Evolutionary conservation across 1,140 invertebrate species (phyloP).

Genomic region (Lepidurus arcticus): DNA sequence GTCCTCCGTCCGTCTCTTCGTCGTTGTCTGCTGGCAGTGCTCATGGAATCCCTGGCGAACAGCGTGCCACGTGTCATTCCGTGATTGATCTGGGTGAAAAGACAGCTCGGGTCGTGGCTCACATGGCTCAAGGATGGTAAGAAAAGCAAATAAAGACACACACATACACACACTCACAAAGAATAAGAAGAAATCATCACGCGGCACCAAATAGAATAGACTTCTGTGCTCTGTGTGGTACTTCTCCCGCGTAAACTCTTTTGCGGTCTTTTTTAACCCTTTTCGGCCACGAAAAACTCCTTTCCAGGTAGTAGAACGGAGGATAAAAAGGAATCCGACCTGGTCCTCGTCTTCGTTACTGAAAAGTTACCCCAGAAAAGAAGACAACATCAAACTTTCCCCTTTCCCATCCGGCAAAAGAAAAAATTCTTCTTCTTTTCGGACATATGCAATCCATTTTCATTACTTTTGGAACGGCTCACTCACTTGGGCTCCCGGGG

Average conservation of each 20-base stretch:
- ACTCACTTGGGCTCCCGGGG: neutral
- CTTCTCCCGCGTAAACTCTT: no score
- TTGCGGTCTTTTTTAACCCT: no score
- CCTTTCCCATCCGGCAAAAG: neutral
- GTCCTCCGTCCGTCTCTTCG: constrained; percentile 26
- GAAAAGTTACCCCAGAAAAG: neutral
- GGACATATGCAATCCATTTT: constrained; percentile 22
- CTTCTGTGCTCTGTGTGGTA: no score
- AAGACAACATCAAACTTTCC: neutral
- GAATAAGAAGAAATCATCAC: no score
- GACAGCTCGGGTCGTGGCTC: constrained; percentile 33
- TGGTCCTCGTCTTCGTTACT: no score
- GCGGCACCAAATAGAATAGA: no score
- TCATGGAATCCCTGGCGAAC: constrained; percentile 26
- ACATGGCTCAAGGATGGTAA: constrained; percentile 33
- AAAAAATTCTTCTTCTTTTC: neutral
- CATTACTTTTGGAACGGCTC: neutral
- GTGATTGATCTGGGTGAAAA: constrained; percentile 30
- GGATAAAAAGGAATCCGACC: no score
- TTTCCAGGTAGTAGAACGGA: no score
- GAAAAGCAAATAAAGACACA: neutral
- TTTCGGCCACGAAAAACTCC: no score
- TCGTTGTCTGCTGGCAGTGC: neutral
- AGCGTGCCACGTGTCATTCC: constrained; percentile 30
- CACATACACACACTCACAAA: no score